Conservation (phyloP, 2,888 invertebrate species). For the Geophilus truncorum region DNA sequence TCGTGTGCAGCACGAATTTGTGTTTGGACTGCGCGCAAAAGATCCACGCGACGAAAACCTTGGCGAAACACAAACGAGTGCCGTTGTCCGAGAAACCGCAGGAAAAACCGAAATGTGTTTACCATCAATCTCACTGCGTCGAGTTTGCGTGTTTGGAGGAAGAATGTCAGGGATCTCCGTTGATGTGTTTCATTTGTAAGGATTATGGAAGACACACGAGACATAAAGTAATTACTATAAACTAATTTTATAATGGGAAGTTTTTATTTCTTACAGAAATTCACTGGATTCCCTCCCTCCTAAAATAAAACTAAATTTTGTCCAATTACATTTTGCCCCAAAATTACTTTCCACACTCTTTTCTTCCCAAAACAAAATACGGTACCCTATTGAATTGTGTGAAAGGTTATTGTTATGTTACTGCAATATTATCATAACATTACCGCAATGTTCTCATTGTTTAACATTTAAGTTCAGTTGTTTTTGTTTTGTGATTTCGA, state of each 20-base stretch:
- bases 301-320: too few relatives aligned
- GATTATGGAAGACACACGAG: conserved; percentile 57
- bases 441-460: too few relatives aligned
- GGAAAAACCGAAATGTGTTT: conserved; percentile 55
- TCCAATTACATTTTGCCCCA: too few relatives aligned
- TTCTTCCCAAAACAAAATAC: too few relatives aligned
- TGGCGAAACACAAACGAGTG: conserved; percentile 54
- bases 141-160: conserved; percentile 57
- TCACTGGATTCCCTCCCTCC: too few relatives aligned
- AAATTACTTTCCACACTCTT: too few relatives aligned
- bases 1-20: conserved; percentile 55
- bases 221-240: conserved; percentile 51
- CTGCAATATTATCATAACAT: too few relatives aligned
- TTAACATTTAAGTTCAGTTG: too few relatives aligned
- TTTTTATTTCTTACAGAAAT: too few relatives aligned
- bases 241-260: neutral
- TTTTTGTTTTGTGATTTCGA: too few relatives aligned
- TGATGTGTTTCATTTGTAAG: conserved; percentile 58
- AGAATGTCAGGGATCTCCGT: conserved; percentile 53
- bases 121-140: conserved; percentile 55
- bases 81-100: conserved; percentile 56
- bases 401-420: too few relatives aligned
- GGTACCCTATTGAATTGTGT: too few relatives aligned
- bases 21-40: conserved; percentile 55
- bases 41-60: conserved; percentile 55